Conservation (phyloP, 2,113 vertebrate genomes). For the Psettodes erumei region DNA sequence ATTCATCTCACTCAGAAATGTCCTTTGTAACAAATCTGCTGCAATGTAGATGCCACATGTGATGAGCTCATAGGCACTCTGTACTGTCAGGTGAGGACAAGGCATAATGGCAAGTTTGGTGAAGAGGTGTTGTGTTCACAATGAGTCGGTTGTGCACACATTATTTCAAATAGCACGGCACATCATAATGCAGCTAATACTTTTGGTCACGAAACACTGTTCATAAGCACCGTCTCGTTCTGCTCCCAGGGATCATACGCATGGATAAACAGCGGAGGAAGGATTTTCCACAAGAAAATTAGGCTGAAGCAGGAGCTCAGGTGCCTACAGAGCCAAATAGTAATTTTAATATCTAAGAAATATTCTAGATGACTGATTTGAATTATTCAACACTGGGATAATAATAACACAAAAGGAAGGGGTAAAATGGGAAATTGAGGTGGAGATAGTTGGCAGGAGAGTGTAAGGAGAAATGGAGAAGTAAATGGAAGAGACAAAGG, state of each 20-base stretch:
- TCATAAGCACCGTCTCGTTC: constrained; percentile 15
- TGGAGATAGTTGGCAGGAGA: not conserved
- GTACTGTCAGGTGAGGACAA: not conserved
- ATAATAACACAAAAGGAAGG: not conserved
- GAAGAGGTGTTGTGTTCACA: no score
- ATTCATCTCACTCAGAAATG: not conserved
- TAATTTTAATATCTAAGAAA: constrained; percentile 2
- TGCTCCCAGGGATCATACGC: constrained; percentile 12
- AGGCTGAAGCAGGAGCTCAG: not conserved
- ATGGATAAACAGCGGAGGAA: constrained; percentile 8
- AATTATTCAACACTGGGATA: not conserved
- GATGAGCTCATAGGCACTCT: not conserved
- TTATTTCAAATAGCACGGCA: constrained; percentile 7
- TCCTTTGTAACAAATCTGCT: not conserved
- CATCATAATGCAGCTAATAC: constrained; percentile 1
- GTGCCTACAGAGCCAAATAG: not conserved
- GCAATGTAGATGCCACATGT: no score
- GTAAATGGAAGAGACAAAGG: not conserved
- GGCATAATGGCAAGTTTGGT: not conserved
- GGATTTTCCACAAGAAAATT: not conserved
- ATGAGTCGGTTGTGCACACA: constrained; percentile 16
- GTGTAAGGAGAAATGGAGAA: not conserved
- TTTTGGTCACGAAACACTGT: not conserved
- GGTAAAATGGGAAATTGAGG: not conserved
- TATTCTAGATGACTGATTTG: constrained; percentile 1